Evolutionary conservation across 2,888 invertebrate species (phyloP), one percentile per base, ranked within the genome.

Genomic region (Mechanitis mazaeus): DNA sequence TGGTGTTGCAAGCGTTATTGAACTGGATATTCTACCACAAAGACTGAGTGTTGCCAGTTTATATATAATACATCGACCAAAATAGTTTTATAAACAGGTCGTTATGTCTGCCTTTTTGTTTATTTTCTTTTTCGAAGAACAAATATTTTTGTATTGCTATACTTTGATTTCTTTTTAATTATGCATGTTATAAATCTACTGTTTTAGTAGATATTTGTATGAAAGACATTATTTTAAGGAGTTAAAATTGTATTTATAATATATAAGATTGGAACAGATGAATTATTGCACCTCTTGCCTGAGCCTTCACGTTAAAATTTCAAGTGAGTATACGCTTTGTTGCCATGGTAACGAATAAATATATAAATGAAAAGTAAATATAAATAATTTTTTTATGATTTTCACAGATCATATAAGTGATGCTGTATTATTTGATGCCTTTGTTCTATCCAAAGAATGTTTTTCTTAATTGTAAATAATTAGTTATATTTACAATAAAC

Each of bases 1-100:
- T 89, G 69, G 75, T 88, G 28, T 65, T 89, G 38, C 88, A 89
- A 68, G 83, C 86, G 6, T 45, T 88, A 20, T 60, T 87, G 1
- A 86, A 83, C 64, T 88, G 87, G 87, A 63, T 87, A 46, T 86
- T 85, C 72, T 80, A 83, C 66, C 76, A 80, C 55, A 85, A 83
- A 79, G 83, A 85, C 79, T 85, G 83, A 84, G 63, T 62, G 67
- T 61, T 68, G 67, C 59, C 65, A 63, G 61, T 55, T 59, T 20
- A 65, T 59, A 61, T 33, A 61, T 61, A 54, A 65, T 69, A 72
- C 70, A 72, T 70, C 71, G 75, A 77, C 75, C 75, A 76, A 75
- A 72, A 68, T 70, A 72, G 71, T 68, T 69, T 70, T 64, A 53
- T 56, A 33, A 42, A 38, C 54, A 33, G 55, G 59, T 64, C 57